Conservation (phyloP, 2,113 vertebrate species). For the Xyliphius kryptos region DNA sequence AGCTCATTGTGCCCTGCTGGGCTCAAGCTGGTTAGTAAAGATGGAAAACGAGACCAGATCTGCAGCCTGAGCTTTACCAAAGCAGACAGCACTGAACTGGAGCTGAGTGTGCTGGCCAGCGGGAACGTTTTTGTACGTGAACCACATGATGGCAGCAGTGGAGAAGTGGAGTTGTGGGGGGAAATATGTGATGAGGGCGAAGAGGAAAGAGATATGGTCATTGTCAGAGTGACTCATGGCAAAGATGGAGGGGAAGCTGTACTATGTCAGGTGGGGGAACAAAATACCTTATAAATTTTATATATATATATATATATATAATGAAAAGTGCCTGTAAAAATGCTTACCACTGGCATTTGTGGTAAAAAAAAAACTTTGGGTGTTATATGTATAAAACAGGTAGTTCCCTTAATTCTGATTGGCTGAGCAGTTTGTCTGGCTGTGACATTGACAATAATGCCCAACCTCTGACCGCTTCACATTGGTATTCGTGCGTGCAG, state of each 20-base stretch:
- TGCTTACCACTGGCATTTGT: too few relatives aligned
- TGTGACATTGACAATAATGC: too few relatives aligned
- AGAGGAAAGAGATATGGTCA: slow-evolving; percentile 60
- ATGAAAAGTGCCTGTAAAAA: too few relatives aligned
- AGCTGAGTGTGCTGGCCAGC: slow-evolving; percentile 64
- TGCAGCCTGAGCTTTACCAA: slow-evolving; percentile 65
- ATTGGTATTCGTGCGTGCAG: too few relatives aligned
- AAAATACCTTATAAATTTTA: too few relatives aligned
- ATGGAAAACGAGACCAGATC: slow-evolving; percentile 41
- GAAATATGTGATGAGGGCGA: slow-evolving; percentile 52
- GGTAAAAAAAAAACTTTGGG: too few relatives aligned
- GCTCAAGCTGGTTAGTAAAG: slow-evolving; percentile 56
- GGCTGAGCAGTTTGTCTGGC: too few relatives aligned
- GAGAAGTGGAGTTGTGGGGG: slow-evolving; percentile 62
- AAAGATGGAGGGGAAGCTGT: slow-evolving; percentile 75
- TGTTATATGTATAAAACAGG: too few relatives aligned
- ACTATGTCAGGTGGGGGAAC: slow-evolving; percentile 79
- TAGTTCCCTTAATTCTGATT: too few relatives aligned
- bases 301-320: too few relatives aligned
- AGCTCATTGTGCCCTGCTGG: slow-evolving; percentile 67
- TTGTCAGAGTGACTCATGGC: slow-evolving; percentile 70
- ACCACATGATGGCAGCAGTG: slow-evolving; percentile 19
- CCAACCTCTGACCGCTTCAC: too few relatives aligned
- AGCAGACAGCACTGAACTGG: slow-evolving; percentile 58
- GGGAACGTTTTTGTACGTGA: slow-evolving; percentile 64